Evolutionary conservation across 2,888 invertebrate genomes (phyloP).

Genomic region (Pantelozetes paolii): DNA sequence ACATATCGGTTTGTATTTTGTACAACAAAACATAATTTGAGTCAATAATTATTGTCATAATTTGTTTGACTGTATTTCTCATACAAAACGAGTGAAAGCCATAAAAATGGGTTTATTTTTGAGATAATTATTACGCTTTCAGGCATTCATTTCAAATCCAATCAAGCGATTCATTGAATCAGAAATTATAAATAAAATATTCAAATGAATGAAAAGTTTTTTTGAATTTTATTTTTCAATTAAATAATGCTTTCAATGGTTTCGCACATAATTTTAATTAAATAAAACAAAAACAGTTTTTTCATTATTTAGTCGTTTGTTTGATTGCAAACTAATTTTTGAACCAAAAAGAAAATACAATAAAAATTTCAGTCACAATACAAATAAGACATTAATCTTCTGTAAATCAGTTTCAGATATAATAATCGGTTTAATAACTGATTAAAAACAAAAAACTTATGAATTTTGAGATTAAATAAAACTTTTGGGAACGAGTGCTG

Average conservation of each 20-base stretch:
- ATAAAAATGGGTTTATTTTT: background rate
- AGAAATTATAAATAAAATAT: background rate
- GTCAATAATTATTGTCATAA: background rate
- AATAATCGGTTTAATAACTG: too few relatives aligned
- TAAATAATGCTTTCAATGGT: background rate
- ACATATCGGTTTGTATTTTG: background rate
- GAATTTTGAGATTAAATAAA: too few relatives aligned
- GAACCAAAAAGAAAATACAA: background rate
- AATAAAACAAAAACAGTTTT: background rate
- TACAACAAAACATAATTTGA: background rate
- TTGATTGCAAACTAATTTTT: background rate
- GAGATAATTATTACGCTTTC: background rate
- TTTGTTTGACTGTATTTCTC: background rate
- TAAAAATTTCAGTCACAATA: background rate
- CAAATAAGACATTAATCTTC: too few relatives aligned
- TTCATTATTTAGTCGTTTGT: background rate
- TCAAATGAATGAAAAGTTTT: background rate
- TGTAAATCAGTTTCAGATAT: too few relatives aligned
- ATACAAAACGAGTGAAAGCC: background rate
- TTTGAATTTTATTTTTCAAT: background rate
- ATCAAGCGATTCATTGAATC: slow-evolving; percentile 13
- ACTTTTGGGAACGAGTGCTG: too few relatives aligned
- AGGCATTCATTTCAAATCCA: background rate
- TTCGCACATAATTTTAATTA: background rate
- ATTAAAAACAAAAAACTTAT: too few relatives aligned